These are phyloP conservation scores for Nomada ruficornis DNA, from an alignment of 2,888 invertebrate species.

Conservation along the genomic window DNA sequence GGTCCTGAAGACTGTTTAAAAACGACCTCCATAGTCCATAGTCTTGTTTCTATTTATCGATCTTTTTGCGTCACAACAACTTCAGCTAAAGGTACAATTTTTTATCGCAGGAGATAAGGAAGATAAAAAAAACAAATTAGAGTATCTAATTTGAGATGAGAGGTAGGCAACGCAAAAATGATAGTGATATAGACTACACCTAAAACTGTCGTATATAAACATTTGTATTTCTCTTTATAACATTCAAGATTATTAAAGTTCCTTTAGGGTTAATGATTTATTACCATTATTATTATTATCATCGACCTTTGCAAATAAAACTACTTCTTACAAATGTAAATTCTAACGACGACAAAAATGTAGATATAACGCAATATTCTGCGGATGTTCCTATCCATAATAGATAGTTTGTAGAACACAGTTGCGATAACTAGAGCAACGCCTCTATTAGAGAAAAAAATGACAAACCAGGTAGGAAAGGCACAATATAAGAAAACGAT, in stretches of 20 bases:
- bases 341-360: no score
- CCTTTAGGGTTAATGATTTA: no score
- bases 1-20: no score
- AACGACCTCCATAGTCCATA: no score
- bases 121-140: background rate
- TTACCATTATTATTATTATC: no score
- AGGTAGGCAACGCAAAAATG: background rate
- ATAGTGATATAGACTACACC: background rate
- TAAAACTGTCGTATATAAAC: background rate
- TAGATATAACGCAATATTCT: no score
- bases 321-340: background rate
- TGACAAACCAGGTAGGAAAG: background rate
- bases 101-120: background rate
- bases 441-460: background rate
- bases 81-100: background rate
- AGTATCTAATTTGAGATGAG: background rate
- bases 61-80: no score
- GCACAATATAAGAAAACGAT: background rate
- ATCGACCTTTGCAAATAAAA: background rate
- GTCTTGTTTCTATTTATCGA: no score
- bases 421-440: background rate
- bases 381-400: no score
- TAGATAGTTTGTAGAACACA: no score
- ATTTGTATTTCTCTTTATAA: background rate
- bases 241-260: background rate